Base-by-base conservation (phyloP, 2,888 invertebrate species). In the Drosophila eohydei region DNA sequence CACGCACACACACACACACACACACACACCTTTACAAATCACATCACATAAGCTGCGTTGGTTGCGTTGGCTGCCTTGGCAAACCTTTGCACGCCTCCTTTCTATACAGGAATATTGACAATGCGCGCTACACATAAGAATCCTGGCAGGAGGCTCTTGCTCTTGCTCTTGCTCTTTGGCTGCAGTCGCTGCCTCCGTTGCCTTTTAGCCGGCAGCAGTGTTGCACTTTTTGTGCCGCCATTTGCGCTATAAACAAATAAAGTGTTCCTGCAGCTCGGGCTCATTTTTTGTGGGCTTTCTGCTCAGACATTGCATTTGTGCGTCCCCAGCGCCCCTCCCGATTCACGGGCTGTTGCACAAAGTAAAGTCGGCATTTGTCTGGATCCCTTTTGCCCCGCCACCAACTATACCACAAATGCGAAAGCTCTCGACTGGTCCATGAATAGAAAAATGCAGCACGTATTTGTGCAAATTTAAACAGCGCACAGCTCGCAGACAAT, bases 331-430 rank as follows among this genome's bases (percentile, higher is more conserved):
- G 36, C 71, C 54, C 71, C 56, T 67, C 57, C 73, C 55, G 84
- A 78, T 90, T 90, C 78, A 89, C 83, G 91, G 77, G 77, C 82
- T 85, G 88, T 48, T 90, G 85, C 88, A 91, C 90, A 90, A 90
- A 91, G 83, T 81, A 90, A 91, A 91, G 89, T 83, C 83, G 83
- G 88, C 83, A 75, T 83, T 83, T 83, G 64, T 71, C 66, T 72
- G 68, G 56, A 21, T 26, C 55, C 36, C 48, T 55, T 26, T 26
- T 26, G 36, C 28, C n/a, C 50, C 43, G 54, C 56, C 44, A 30
- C 70, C 38, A 63, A 59, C 56, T 68, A 67, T 56, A 69, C 63
- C 87, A 71, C 81, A 83, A 83, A 66, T 67, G 67, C 60, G 62
- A 12, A 64, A 44, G 55, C 67, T 73, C 71, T 75, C 62, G 55